Evolutionary conservation across 2,888 invertebrate genomes (phyloP).

Genomic region (Teleiodes luculella): DNA sequence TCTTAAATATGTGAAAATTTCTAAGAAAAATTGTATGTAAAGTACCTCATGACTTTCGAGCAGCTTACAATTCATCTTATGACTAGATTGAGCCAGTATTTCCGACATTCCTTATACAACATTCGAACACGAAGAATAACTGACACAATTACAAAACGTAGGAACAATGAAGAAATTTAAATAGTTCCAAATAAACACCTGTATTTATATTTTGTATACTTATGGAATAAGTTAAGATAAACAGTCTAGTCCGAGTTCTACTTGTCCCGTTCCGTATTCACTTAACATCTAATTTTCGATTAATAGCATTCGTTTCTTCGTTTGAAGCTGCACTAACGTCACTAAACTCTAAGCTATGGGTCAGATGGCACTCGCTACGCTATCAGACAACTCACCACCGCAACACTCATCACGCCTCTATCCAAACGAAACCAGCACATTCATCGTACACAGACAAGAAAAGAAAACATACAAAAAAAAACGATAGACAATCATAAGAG

Average conservation of each 20-base stretch:
- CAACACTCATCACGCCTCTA: constrained; percentile 1
- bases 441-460: too few species aligned
- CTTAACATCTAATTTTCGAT: constrained; percentile 68
- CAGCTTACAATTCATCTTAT: constrained; percentile 75
- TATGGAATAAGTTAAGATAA: constrained; percentile 38
- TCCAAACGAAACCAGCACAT: not conserved
- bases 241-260: constrained; percentile 49
- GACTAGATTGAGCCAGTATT: constrained; percentile 78
- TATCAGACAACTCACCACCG: constrained; percentile 53
- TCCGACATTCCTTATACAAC: constrained; percentile 48
- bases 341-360: constrained; percentile 69
- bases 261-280: constrained; percentile 53
- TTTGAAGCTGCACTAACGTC: constrained; percentile 67
- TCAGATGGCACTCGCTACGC: constrained; percentile 72
- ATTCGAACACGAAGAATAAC: constrained; percentile 58
- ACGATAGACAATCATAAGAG: not conserved
- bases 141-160: constrained; percentile 72
- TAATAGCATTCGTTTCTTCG: constrained; percentile 70
- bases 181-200: constrained; percentile 45
- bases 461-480: not conserved
- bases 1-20: constrained; percentile 61
- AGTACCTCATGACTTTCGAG: constrained; percentile 63
- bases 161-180: constrained; percentile 62
- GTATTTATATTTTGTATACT: constrained; percentile 30
- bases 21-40: constrained; percentile 54